Conservation (phyloP, 2,113 vertebrate species). For the Oreochromis spilurus region DNA sequence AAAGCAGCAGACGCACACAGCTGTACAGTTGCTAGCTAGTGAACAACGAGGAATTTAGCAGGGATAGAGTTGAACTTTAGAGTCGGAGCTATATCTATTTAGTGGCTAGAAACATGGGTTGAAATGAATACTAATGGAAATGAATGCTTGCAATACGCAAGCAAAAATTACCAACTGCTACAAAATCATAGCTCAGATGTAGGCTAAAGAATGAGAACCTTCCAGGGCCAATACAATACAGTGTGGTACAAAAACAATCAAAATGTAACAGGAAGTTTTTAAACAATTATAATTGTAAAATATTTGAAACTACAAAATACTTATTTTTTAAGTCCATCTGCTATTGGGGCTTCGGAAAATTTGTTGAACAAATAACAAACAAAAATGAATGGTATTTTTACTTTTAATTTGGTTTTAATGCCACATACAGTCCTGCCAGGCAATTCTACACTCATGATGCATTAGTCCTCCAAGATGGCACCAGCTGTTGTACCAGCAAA, state of each 20-base stretch:
- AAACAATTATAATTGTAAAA: neutral
- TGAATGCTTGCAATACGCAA: neutral
- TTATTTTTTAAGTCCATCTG: neutral
- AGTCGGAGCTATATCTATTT: neutral
- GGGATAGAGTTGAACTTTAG: neutral
- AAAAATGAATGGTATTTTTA: neutral
- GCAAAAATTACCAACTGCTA: neutral
- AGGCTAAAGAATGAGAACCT: neutral
- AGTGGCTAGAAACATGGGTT: neutral
- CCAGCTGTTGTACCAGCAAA: neutral
- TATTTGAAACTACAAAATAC: neutral
- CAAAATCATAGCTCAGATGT: neutral
- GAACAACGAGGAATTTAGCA: neutral
- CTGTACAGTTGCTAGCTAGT: neutral
- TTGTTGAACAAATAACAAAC: neutral
- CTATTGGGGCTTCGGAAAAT: neutral
- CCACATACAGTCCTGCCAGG: neutral
- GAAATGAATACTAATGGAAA: neutral
- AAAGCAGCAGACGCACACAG: neutral
- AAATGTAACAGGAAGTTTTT: neutral
- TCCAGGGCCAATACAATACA: neutral
- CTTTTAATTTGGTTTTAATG: neutral
- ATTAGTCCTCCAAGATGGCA: neutral
- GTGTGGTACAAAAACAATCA: neutral
- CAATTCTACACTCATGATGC: neutral